Evolutionary conservation across 2,888 invertebrate species (phyloP).

Genomic region (Melinaea menophilus): DNA sequence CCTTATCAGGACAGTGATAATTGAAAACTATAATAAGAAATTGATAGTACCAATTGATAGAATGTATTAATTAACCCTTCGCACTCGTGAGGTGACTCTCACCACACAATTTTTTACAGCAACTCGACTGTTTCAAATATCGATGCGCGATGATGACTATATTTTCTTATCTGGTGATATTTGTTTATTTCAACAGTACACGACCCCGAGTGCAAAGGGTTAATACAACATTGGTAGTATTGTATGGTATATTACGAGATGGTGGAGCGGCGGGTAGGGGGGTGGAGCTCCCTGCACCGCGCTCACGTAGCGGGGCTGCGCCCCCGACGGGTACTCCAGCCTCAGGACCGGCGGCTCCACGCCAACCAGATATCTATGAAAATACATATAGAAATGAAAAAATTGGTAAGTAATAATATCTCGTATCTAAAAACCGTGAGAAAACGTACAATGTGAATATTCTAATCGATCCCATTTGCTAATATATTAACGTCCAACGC

Average conservation of each 20-base stretch:
- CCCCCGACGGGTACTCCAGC: slow-evolving; percentile 81
- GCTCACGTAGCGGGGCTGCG: slow-evolving; percentile 83
- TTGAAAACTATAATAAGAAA: no score
- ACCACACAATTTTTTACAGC: no score
- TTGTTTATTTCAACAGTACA: no score
- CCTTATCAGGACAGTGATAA: no score
- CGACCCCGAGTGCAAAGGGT: no score
- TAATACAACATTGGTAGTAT: no score
- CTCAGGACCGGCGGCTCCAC: slow-evolving; percentile 91
- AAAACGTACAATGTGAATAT: slow-evolving; percentile 17
- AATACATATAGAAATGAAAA: background rate
- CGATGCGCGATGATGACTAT: no score
- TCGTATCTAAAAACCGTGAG: slow-evolving; percentile 11
- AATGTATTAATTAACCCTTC: no score
- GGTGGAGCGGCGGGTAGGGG: slow-evolving; percentile 66
- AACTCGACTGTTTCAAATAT: no score
- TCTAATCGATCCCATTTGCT: slow-evolving; percentile 19
- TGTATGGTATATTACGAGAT: slow-evolving; percentile 45
- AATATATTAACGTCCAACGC: slow-evolving; percentile 17
- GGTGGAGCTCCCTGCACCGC: slow-evolving; percentile 80
- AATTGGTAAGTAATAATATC: background rate
- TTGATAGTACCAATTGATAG: no score
- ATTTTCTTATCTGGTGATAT: no score
- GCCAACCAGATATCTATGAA: slow-evolving; percentile 88
- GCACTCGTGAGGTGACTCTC: no score